Conservation (phyloP, 92 coral and sea anemone species). For the Epizoanthus rinbou region DNA sequence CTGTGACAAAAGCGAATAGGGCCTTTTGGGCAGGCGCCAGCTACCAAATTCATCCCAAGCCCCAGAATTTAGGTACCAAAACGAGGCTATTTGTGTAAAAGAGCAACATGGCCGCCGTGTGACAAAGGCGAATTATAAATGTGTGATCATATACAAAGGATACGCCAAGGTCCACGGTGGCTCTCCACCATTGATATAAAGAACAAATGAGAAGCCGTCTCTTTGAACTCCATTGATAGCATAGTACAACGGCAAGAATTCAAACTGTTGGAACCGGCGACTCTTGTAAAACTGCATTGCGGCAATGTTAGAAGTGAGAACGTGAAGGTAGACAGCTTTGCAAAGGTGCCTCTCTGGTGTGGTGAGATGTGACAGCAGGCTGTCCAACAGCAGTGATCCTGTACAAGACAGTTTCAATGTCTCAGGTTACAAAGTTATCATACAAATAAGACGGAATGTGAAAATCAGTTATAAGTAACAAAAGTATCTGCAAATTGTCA, state of each 20-base stretch:
- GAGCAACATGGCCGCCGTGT: too few relatives aligned
- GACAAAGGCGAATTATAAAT: too few relatives aligned
- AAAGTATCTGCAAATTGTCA: background rate
- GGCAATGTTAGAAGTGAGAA: slow-evolving; percentile 86
- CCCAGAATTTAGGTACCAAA: too few relatives aligned
- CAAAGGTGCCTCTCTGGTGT: slow-evolving; percentile 88
- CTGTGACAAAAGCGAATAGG: too few relatives aligned
- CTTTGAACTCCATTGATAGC: slow-evolving; percentile 89
- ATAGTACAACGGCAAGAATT: slow-evolving; percentile 92
- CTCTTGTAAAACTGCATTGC: slow-evolving; percentile 94
- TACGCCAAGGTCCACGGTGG: slow-evolving; percentile 99
- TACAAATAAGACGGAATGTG: background rate
- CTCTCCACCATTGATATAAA: slow-evolving; percentile 96
- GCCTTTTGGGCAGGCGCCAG: too few relatives aligned
- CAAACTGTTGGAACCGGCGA: slow-evolving; percentile 74
- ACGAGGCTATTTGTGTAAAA: too few relatives aligned
- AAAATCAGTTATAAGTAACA: background rate
- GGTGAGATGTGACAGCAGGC: slow-evolving; percentile 85
- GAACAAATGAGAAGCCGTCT: slow-evolving; percentile 90
- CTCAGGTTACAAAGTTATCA: background rate
- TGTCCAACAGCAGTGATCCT: slow-evolving; percentile 91
- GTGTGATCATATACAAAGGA: slow-evolving; percentile 67
- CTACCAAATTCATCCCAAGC: too few relatives aligned
- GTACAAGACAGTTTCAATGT: background rate
- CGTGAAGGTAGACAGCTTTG: slow-evolving; percentile 96